Base-by-base conservation (phyloP, 92 coral and sea anemone genomes). In the Chrysogorgia sp. region DNA sequence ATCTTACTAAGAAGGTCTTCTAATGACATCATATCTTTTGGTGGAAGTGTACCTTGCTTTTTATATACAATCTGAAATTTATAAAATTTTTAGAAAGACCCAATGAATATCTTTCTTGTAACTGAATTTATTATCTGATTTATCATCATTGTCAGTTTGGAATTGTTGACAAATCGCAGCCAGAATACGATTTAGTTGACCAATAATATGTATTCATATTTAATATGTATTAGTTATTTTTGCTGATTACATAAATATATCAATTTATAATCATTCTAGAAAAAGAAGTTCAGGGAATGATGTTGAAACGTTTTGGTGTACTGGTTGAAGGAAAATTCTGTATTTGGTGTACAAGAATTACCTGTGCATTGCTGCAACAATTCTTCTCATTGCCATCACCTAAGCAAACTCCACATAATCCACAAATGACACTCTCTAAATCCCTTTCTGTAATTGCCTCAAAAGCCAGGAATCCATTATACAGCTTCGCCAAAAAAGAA, bases 351-450 rank as follows among this genome's bases (percentile, higher is more conserved):
- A 37, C 43, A 37, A 37, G n/a, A n/a, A n/a, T 14, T 78, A 83
- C 87, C 87, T 83, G 87, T 19, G 55, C 31, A 31, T 83, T 83
- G 23, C 72, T 45, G 40, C 83, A 76, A 43, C 87, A 83, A 57
- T 83, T 77, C 60, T 83, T 83, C 47, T 76, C 82, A 70, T 84
- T 77, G 3, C 88, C 84, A 60, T 84, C 84, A 13, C 79, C 88
- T 3, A 84, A 71, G 19, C 35, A 78, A 23, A 84, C 60, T 1
- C 84, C 88, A 60, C 88, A 84, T 35, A 84, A 55, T 14, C 88
- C 88, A 45, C 88, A 84, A 5, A 84, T 60, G 1, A 77, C 80
- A 24, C 25, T 34, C 20, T 77, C 84, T 5, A 55, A 10, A 30
- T 56, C 35, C 10, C 87, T 32, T 64, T 47, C 20, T 35, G 77